Conservation (phyloP, 2,797 vertebrate species). For the Dromococcyx pavoninus region DNA sequence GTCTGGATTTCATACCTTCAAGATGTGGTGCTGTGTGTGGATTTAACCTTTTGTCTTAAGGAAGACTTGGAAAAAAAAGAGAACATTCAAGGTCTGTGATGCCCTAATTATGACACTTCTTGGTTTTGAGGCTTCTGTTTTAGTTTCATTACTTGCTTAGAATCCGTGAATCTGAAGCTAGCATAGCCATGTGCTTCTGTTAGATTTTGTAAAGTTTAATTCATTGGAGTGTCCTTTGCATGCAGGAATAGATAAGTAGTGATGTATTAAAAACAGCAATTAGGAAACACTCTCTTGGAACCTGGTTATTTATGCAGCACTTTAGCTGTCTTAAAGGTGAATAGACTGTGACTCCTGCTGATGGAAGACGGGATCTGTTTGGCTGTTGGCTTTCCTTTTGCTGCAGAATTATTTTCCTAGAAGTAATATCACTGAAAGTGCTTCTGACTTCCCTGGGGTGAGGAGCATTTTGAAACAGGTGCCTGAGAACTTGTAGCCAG, state of each 20-base stretch:
- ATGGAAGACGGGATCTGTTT: neutral
- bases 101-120: neutral
- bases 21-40: neutral
- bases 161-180: neutral
- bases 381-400: neutral
- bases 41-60: neutral
- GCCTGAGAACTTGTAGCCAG: neutral
- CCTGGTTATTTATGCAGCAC: conserved; percentile 26
- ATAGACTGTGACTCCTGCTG: neutral
- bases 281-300: conserved; percentile 32
- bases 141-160: conserved; percentile 1
- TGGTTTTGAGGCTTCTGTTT: conserved; percentile 2
- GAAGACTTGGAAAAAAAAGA: neutral
- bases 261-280: conserved; percentile 26
- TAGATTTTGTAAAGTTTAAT: conserved; percentile 6
- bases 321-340: neutral
- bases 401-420: neutral
- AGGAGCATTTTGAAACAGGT: neutral
- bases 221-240: conserved; percentile 29
- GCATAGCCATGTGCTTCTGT: neutral
- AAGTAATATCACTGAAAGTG: neutral
- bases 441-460: neutral
- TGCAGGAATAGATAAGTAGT: conserved; percentile 31
- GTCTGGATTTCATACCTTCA: neutral
- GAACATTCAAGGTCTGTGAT: neutral